Evolutionary conservation across 2,888 invertebrate species (phyloP), one percentile per base, ranked within the genome.

Genomic region (Celastrina argiolus): DNA sequence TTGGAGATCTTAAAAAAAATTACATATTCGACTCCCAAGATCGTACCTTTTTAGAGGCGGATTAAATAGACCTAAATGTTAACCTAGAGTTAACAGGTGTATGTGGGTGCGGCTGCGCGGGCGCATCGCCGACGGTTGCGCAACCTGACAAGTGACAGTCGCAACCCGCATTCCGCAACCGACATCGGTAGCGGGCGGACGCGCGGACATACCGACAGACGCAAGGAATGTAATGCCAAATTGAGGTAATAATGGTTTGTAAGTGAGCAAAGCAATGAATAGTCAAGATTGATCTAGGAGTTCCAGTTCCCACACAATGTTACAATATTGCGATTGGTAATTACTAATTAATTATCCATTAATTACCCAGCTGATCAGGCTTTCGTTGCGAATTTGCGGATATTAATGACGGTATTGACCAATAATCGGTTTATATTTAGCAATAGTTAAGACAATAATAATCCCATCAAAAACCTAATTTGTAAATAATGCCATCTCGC

Each of bases 41-140:
- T n/a, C n/a, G n/a, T n/a, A n/a, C n/a, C n/a, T n/a, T n/a, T n/a
- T n/a, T n/a, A n/a, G n/a, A n/a, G n/a, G n/a, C n/a, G n/a, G n/a
- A n/a, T n/a, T n/a, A 28, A 45, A 18, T 18, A 8, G 45, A 8
- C 7, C 16, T 45, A 18, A 45, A 45, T 18, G 45, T 45, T 16
- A 12, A 12, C 51, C 36, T 7, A 12, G 12, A 10, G 22, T 51
- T 10, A 51, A 4, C 51, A 51, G 51, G 51, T 45, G 18, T 8
- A 45, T 18, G 45, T 51, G 51, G 51, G 51, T 22, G 51, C 51
- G 51, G 51, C 51, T 12, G 51, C 51, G 51, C 51, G 51, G 51
- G 22, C 51, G 51, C 51, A 51, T 51, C 45, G 45, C 45, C 22
- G 14, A n/a, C n/a, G 51, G 26, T 51, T 51, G 51, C 51, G 51